Percentiles rank a stretch among this genome's conserved stretches.
Evolutionary conservation across 2,113 vertebrate species (phyloP).

Genomic region (Emberiza fucata): DNA sequence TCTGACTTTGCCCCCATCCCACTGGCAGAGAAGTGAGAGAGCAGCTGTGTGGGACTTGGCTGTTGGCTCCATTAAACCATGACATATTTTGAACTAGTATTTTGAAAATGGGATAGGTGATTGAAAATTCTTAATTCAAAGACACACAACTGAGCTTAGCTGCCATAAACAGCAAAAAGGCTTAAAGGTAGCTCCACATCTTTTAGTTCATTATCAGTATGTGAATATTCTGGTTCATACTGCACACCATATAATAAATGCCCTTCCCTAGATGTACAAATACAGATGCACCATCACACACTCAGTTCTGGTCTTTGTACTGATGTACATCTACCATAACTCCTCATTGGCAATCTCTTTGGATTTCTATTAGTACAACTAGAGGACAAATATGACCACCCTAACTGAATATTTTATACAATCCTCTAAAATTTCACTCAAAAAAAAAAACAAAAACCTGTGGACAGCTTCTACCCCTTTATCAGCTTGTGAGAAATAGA

Average conservation of each 20-base stretch:
- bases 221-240: neutral
- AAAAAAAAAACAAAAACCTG: neutral
- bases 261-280: neutral
- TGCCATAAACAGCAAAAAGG: neutral
- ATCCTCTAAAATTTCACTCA: neutral
- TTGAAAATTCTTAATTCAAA: neutral
- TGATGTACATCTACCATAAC: neutral
- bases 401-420: neutral
- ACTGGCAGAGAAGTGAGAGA: neutral
- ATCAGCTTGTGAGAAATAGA: neutral
- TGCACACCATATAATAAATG: neutral
- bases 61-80: neutral
- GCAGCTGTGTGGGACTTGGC: neutral
- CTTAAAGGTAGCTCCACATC: neutral
- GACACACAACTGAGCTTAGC: neutral
- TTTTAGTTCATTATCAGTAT: neutral
- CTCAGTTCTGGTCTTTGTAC: neutral
- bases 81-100: neutral
- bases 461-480: neutral
- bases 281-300: neutral
- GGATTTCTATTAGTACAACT: neutral
- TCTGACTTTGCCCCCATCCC: neutral
- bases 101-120: slow-evolving; percentile 2
- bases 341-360: neutral
- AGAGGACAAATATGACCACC: neutral